Evolutionary conservation across 1,140 invertebrate genomes (phyloP).

Genomic region (Pseudobourletiella spinata): DNA sequence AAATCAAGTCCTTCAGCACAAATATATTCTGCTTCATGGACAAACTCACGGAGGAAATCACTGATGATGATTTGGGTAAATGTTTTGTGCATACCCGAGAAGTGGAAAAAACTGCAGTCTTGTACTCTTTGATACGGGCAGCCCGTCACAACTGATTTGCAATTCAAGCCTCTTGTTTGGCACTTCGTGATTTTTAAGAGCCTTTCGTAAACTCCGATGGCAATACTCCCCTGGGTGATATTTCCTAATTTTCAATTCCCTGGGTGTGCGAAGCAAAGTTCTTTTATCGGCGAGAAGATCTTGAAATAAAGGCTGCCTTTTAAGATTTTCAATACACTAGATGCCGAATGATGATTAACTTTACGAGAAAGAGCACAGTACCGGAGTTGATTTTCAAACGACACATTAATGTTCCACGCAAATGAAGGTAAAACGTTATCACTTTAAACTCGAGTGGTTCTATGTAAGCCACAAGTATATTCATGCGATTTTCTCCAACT

Average conservation of each 20-base stretch:
- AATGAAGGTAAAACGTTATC: no score
- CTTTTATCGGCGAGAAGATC: background rate
- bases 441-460: no score
- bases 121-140: background rate
- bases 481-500: no score
- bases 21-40: slow-evolving; percentile 20
- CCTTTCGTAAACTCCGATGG: background rate
- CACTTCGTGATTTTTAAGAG: background rate
- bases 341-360: slow-evolving; percentile 2
- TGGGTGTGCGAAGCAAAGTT: background rate
- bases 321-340: slow-evolving; percentile 8
- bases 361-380: background rate
- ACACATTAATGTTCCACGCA: no score
- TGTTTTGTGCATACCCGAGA: background rate
- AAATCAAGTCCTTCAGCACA: slow-evolving; percentile 10
- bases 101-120: background rate
- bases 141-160: background rate
- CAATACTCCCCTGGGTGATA: background rate
- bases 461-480: no score
- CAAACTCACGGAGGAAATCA: slow-evolving; percentile 32
- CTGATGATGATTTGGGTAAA: background rate
- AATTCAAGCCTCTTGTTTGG: background rate
- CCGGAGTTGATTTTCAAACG: background rate
- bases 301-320: background rate
- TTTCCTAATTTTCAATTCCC: background rate